These are phyloP conservation scores for Ailuropoda melanoleuca DNA, from an alignment of 2,113 vertebrate genomes.

Conservation along the genomic window DNA sequence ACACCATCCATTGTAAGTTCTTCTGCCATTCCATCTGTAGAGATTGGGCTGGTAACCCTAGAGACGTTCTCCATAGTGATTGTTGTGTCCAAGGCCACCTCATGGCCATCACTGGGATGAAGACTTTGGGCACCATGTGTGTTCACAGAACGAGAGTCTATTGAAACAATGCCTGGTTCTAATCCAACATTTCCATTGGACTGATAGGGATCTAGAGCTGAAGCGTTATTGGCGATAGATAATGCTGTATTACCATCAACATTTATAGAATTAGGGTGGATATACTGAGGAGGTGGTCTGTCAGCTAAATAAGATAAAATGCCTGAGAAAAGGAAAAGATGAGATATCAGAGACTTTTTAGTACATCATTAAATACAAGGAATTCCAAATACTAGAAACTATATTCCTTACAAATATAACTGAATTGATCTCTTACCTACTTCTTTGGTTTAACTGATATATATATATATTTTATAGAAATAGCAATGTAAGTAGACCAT, in stretches of 20 bases:
- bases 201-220: constrained; percentile 94
- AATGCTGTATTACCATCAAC: constrained; percentile 91
- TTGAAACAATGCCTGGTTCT: constrained; percentile 93
- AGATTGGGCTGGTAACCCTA: constrained; percentile 95
- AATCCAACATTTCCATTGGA: constrained; percentile 90
- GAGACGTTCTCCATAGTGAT: constrained; percentile 93
- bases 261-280: constrained; percentile 96
- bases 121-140: constrained; percentile 89
- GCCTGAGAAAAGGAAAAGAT: constrained; percentile 83
- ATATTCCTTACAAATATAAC: constrained; percentile 6
- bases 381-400: neutral
- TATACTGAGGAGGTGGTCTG: constrained; percentile 98
- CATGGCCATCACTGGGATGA: constrained; percentile 91
- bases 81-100: constrained; percentile 91
- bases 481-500: neutral
- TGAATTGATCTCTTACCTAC: neutral
- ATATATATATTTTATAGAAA: neutral
- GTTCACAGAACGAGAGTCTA: constrained; percentile 93
- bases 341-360: neutral
- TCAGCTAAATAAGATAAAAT: constrained; percentile 98
- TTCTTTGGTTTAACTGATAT: neutral
- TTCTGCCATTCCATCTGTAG: constrained; percentile 93
- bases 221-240: constrained; percentile 90
- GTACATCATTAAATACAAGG: neutral
- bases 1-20: constrained; percentile 94